Conservation (phyloP, 2,797 vertebrate species). For the Sternarchorhynchus goeldii region DNA sequence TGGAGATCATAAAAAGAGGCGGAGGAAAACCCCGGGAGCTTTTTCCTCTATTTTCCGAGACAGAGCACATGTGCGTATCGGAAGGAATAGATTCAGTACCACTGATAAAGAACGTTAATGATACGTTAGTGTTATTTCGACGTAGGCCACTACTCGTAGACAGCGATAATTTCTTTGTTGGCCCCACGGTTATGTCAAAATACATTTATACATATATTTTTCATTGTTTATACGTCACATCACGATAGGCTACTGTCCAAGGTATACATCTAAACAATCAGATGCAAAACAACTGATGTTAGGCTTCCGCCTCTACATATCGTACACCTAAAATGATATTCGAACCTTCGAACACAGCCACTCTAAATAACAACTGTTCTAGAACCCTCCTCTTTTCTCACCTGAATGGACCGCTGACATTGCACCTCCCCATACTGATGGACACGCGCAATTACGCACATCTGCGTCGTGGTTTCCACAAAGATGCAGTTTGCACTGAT, state of each 20-base stretch:
- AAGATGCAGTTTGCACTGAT: constrained; percentile 26
- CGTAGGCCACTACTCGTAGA: not conserved
- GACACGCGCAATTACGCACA: constrained; percentile 50
- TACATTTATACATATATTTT: not conserved
- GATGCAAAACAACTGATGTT: too few species aligned
- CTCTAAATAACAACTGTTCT: too few species aligned
- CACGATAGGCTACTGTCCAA: too few species aligned
- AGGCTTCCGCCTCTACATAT: too few species aligned
- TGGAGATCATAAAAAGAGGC: constrained; percentile 68
- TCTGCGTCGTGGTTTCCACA: constrained; percentile 40
- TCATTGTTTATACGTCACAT: too few species aligned
- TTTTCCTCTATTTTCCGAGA: constrained; percentile 29
- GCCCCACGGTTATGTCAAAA: not conserved
- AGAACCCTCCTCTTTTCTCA: constrained; percentile 22
- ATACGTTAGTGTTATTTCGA: constrained; percentile 18
- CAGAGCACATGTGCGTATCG: constrained; percentile 32
- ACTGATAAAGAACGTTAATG: constrained; percentile 48
- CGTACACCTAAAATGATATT: too few species aligned
- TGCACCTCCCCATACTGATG: constrained; percentile 42
- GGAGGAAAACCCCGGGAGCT: constrained; percentile 49
- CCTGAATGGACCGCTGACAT: constrained; percentile 38
- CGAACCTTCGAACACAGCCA: too few species aligned
- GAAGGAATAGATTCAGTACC: constrained; percentile 36
- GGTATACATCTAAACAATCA: too few species aligned
- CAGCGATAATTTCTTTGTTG: not conserved